Base-by-base conservation (phyloP, 2,797 vertebrate species). In the Lepus oiostolus region DNA sequence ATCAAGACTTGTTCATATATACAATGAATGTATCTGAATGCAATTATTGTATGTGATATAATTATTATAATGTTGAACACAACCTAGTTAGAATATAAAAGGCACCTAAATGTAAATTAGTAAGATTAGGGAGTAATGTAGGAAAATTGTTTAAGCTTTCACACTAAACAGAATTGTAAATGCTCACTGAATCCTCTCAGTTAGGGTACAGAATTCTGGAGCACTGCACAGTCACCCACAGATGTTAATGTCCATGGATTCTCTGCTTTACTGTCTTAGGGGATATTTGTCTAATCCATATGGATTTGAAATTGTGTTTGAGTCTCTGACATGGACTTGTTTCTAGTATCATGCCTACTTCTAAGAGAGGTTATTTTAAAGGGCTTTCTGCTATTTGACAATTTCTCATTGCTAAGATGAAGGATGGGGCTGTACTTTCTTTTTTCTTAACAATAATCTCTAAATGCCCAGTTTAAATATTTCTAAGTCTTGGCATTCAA, bases 391-490 rank as follows among this genome's bases (percentile, higher is more conserved):
- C 81, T 60, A 79, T 47, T 38, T 71, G 52, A 90, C 85, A 17
- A 86, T 86, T 91, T 95, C 22, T 32, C 88, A 96, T 14, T 65
- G 82, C 17, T 89, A 71, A 81, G 54, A 92, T 28, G 26, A 95
- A 76, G 42, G 11, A 79, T 67, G 68, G 17, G 10, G 8, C 38
- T 71, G 60, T 54, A 67, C 24, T 10, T 24, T 1, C 14, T 67
- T 32, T 32, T 67, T 22, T 21, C 24, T 32, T n/a, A 68, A 32
- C 47, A 75, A 50, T 86, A 71, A 72, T 86, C 35, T 70, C 42
- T 84, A 90, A 58, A 92, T 74, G 47, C 54, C 50, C 2, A 35
- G 35, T 70, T 92, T 76, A 92, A 85, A 71, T 93, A 76, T 91
- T 54, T 95, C 71, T 71, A 47, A 84, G 83, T 65, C 88, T 7